Percentiles rank a stretch among this genome's conserved stretches.
phyloP scores from a whole-genome alignment of 2,797 vertebrate species.

The Tachyglossus aculeatus region DNA sequence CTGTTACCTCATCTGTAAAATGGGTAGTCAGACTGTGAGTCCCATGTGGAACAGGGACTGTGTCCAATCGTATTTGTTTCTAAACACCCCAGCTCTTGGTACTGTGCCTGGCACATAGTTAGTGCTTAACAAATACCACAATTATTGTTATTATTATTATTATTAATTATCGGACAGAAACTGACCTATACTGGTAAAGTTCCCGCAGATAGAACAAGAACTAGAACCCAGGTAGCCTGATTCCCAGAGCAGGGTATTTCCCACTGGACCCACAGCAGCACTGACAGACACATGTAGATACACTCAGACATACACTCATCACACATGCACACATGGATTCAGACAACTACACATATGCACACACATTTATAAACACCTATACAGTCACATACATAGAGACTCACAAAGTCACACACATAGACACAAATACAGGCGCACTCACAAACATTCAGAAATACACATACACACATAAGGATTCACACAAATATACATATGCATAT shows the following conservation, averaged over 20 bases:
- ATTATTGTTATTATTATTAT: no score
- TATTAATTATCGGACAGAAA: no score
- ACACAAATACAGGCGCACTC: not conserved
- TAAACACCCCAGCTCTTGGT: no score
- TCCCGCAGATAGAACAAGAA: not conserved
- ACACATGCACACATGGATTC: conserved; percentile 1
- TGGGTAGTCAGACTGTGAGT: no score
- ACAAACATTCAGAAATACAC: not conserved
- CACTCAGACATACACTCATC: not conserved
- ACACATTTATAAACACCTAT: not conserved
- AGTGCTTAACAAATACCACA: no score
- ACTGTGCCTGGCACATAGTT: no score
- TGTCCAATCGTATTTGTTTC: no score
- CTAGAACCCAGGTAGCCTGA: not conserved
- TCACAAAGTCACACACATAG: not conserved
- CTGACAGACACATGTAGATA: not conserved
- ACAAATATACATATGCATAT: no score
- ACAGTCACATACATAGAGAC: not conserved
- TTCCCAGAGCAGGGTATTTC: not conserved
- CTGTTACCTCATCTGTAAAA: no score
- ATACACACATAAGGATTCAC: not conserved
- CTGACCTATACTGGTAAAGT: no score
- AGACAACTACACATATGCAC: not conserved
- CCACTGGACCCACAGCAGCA: not conserved
- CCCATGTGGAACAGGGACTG: no score